phyloP scores from a whole-genome alignment of 2,888 invertebrate species.

The Sthenelais limicola region DNA sequence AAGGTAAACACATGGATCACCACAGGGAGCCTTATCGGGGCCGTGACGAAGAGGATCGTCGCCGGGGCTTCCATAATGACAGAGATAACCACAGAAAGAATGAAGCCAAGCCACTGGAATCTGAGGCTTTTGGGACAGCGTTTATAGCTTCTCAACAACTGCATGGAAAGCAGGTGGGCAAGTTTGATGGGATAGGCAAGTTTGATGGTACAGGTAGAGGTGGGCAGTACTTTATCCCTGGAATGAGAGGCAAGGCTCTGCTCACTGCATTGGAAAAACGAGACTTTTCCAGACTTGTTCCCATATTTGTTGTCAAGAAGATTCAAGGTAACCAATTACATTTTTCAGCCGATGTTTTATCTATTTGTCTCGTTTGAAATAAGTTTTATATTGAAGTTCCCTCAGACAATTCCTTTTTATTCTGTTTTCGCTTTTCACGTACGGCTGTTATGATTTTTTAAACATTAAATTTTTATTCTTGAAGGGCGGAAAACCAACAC shows the following conservation, averaged over 20 bases:
- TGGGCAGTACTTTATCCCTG: slow-evolving; percentile 27
- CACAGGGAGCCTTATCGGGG: too few species aligned
- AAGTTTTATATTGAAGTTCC: too few species aligned
- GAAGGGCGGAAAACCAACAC: not conserved
- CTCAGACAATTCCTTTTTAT: not conserved
- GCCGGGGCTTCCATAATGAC: too few species aligned
- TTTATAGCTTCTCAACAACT: too few species aligned
- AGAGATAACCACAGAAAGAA: too few species aligned
- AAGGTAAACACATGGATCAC: not conserved
- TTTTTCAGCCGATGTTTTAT: not conserved
- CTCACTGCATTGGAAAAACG: not conserved
- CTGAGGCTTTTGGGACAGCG: too few species aligned
- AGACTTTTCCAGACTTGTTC: not conserved
- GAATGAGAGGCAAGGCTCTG: not conserved
- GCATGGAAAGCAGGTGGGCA: too few species aligned
- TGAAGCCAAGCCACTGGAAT: too few species aligned
- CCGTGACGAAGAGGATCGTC: too few species aligned
- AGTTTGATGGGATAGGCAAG: too few species aligned
- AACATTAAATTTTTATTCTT: not conserved
- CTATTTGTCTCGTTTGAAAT: not conserved
- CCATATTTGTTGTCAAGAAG: slow-evolving; percentile 28
- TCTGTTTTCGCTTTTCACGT: not conserved
- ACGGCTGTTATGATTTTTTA: not conserved
- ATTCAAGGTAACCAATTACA: slow-evolving; percentile 23
- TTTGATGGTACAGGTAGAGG: too few species aligned